These are phyloP conservation scores for Oryzias celebensis DNA, from an alignment of 2,113 vertebrate species.

Conservation along the genomic window DNA sequence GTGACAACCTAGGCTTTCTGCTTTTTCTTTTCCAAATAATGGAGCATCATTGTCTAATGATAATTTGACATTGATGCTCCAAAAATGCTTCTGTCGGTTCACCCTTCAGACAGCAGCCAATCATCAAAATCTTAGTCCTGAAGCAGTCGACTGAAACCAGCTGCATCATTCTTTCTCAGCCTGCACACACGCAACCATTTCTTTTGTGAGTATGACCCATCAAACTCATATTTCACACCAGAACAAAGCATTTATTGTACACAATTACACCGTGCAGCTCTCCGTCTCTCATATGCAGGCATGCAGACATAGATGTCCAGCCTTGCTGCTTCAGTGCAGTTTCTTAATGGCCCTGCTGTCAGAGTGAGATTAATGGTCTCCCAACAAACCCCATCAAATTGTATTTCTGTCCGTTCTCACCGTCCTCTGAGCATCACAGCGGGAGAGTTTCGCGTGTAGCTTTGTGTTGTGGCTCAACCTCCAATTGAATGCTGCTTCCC, in stretches of 20 bases:
- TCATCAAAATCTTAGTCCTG: constrained; percentile 21
- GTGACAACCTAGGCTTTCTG: no score
- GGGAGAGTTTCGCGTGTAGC: constrained; percentile 26
- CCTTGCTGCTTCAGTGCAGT: constrained; percentile 34
- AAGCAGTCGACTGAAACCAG: constrained; percentile 32
- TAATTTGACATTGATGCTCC: not conserved
- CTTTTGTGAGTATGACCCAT: not conserved
- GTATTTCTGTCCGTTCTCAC: constrained; percentile 46
- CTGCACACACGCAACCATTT: not conserved
- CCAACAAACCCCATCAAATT: constrained; percentile 45
- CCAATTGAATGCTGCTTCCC: constrained; percentile 14
- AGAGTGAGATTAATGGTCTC: constrained; percentile 62
- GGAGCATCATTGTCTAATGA: no score
- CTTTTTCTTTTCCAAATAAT: no score
- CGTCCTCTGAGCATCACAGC: constrained; percentile 24
- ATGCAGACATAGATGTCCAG: constrained; percentile 11
- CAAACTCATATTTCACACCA: constrained; percentile 25
- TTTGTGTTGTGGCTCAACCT: constrained; percentile 8
- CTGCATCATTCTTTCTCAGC: constrained; percentile 9
- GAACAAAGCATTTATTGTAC: constrained; percentile 42
- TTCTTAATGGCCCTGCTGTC: constrained; percentile 60
- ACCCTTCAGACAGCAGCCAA: constrained; percentile 24
- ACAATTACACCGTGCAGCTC: constrained; percentile 28
- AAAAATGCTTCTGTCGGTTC: constrained; percentile 29
- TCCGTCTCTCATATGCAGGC: not conserved